Evolutionary conservation across 2,797 vertebrate genomes (phyloP), one percentile per base, ranked within the genome.

Genomic region (Scolopax rusticola): DNA sequence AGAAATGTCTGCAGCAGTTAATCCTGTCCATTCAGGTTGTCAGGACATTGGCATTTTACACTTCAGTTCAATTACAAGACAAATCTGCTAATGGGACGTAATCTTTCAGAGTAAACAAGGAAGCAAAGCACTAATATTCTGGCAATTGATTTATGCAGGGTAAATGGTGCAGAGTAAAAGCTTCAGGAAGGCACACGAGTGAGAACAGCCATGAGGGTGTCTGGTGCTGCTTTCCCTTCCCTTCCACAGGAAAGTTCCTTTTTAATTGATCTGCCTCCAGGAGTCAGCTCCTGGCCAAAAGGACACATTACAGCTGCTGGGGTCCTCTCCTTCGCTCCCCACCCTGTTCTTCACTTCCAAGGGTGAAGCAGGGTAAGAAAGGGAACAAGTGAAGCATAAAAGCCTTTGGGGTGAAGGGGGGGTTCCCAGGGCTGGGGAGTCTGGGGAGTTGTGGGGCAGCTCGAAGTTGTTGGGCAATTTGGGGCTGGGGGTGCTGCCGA

Each of bases 31-130:
- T 47, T 68, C 81, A 67, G 84, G 90, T 40, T 92, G 94, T 96
- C 87, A 89, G 92, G 90, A 89, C 84, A 57, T 82, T 81, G 96
- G 87, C 87, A 94, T 93, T 97, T 96, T 88, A 95, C 90, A 89
- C 91, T 95, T 91, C 84, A 91, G 89, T 91, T 93, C 95, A 95
- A 96, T 97, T 97, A 96, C 92, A 94, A 95, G 94, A 91, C 92
- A 94, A 97, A 96, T 97, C 91, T 95, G 87, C 95, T 95, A 96
- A 97, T 96, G 92, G 96, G 89, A 90, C 43, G 1, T 97, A 97
- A 97, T 97, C 93, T 95, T 95, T 40, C 83, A 28, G 82, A 61
- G 94, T 87, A 97, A 97, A 96, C 93, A 95, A 84, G 91, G 93
- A 78, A 97, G 95, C 76, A 65, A 85, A 95, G 84, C 86, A 13